Evolutionary conservation across 2,888 invertebrate genomes (phyloP).

Genomic region (Oxytorus armatus): DNA sequence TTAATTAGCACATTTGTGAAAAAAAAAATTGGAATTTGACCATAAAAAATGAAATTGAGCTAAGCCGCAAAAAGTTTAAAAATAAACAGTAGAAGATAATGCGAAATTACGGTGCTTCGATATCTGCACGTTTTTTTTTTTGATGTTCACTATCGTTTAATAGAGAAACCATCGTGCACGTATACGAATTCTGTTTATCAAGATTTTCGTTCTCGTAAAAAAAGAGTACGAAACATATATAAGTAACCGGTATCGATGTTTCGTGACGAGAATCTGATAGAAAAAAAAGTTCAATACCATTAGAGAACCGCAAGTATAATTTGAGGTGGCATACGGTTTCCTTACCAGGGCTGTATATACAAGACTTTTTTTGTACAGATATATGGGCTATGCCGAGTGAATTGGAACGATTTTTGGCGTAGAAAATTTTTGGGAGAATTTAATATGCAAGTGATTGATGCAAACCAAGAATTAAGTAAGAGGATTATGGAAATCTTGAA

Average conservation of each 20-base stretch:
- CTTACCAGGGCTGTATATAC: background rate
- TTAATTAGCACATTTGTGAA: too few species aligned
- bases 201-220: conserved; percentile 15
- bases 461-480: too few species aligned
- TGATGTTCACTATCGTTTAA: conserved; percentile 2
- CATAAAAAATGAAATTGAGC: too few species aligned
- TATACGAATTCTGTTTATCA: conserved; percentile 2
- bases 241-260: conserved; percentile 18
- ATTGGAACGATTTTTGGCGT: too few species aligned
- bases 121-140: background rate
- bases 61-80: too few species aligned
- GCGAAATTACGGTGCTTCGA: background rate
- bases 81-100: too few species aligned
- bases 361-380: too few species aligned
- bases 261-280: conserved; percentile 56
- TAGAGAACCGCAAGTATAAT: conserved; percentile 37
- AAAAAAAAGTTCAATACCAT: conserved; percentile 57
- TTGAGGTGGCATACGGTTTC: conserved; percentile 13
- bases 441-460: too few species aligned
- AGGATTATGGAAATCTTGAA: too few species aligned
- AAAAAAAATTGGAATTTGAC: too few species aligned
- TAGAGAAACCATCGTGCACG: background rate
- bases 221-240: conserved; percentile 13
- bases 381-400: background rate
- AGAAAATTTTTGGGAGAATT: too few species aligned